phyloP scores from a whole-genome alignment of 2,888 invertebrate genomes.

The Pachliopta kotzebuea region DNA sequence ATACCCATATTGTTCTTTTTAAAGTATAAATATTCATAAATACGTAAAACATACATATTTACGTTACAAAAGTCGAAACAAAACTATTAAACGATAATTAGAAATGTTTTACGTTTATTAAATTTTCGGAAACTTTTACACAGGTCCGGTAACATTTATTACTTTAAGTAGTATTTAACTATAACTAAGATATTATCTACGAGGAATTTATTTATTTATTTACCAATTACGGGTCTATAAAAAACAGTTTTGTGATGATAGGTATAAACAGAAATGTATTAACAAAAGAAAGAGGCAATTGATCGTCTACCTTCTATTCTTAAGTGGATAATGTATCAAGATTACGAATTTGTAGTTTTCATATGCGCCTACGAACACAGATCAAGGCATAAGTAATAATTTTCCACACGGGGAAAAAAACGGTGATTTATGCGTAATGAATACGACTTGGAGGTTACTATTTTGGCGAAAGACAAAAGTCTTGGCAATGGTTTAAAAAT shows the following conservation, averaged over 20 bases:
- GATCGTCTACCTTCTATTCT: too few species aligned
- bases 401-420: slow-evolving; percentile 16
- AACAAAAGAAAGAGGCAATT: too few species aligned
- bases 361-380: neutral
- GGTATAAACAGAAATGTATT: too few species aligned
- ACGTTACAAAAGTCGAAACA: neutral
- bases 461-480: slow-evolving; percentile 2
- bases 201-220: too few species aligned
- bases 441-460: slow-evolving; percentile 8
- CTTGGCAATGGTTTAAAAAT: slow-evolving; percentile 3
- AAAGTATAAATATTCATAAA: too few species aligned
- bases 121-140: neutral
- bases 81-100: neutral
- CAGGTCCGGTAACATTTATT: too few species aligned
- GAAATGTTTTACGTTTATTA: neutral
- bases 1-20: neutral
- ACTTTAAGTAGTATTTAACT: too few species aligned
- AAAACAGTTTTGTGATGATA: too few species aligned
- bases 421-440: slow-evolving; percentile 1
- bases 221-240: too few species aligned
- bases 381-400: slow-evolving; percentile 11
- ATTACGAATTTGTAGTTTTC: slow-evolving; percentile 26
- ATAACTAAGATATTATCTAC: too few species aligned
- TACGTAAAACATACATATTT: neutral
- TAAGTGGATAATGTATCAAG: slow-evolving; percentile 31